Evolutionary conservation across 2,113 vertebrate genomes (phyloP).

Genomic region (Campylorhamphus procurvoides): DNA sequence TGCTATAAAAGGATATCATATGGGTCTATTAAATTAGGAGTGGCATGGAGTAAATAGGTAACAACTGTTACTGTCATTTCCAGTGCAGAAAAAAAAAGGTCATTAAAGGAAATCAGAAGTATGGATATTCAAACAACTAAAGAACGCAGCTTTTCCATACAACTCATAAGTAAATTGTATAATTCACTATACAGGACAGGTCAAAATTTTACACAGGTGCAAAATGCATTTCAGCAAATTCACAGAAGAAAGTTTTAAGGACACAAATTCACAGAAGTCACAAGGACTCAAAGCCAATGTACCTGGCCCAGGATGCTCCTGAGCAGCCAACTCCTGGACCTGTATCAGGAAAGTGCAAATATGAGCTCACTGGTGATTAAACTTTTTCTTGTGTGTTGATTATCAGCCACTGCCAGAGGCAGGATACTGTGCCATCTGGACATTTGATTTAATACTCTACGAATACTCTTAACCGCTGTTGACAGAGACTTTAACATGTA

Average conservation of each 20-base stretch:
- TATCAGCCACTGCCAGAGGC: not conserved
- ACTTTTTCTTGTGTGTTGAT: not conserved
- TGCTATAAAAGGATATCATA: not conserved
- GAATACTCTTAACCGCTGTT: not conserved
- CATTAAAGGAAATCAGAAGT: not conserved
- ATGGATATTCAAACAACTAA: not conserved
- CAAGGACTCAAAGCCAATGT: rapidly evolving
- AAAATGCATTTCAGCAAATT: not conserved
- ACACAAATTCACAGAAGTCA: not conserved
- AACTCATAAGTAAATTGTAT: not conserved
- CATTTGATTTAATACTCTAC: not conserved
- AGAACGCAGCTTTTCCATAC: not conserved
- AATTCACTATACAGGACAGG: not conserved
- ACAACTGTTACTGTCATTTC: not conserved
- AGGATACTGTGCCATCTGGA: not conserved
- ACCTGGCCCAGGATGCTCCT: not conserved
- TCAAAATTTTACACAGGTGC: not conserved
- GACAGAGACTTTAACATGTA: not conserved
- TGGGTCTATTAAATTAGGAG: not conserved
- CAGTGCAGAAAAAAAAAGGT: not conserved
- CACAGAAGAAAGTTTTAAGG: not conserved
- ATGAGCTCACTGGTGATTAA: not conserved
- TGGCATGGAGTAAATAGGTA: not conserved
- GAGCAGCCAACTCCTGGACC: not conserved
- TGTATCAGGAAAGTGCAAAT: not conserved